These are phyloP conservation scores for Pedetes capensis DNA, from an alignment of 2,113 vertebrate genomes.

Conservation along the genomic window DNA sequence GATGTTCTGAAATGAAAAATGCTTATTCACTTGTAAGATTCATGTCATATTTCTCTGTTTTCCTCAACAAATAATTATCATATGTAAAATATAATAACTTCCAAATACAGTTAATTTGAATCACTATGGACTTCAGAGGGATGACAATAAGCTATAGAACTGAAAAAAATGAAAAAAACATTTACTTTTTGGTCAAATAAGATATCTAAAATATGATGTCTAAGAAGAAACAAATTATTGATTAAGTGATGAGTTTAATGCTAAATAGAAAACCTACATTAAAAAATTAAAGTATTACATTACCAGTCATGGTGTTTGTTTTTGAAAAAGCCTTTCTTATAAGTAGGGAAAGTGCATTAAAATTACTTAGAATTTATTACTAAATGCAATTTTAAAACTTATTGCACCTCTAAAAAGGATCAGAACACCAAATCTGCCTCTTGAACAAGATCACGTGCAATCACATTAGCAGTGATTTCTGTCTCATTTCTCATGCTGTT, in stretches of 20 bases:
- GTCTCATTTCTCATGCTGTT: neutral
- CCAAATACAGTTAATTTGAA: conserved; percentile 17
- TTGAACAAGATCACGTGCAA: neutral
- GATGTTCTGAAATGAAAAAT: conserved; percentile 3
- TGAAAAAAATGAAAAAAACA: conserved; percentile 42
- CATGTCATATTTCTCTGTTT: conserved; percentile 25
- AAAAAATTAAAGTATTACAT: conserved; percentile 13
- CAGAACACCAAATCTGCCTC: neutral
- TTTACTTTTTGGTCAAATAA: conserved; percentile 42
- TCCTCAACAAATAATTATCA: neutral
- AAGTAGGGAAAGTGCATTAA: conserved; percentile 1
- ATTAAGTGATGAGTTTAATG: neutral
- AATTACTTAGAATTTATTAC: conserved; percentile 18
- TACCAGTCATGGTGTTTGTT: conserved; percentile 32
- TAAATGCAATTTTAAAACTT: conserved; percentile 42
- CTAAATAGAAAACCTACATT: conserved; percentile 21
- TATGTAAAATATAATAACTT: conserved; percentile 24
- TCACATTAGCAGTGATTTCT: neutral
- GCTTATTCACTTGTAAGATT: conserved; percentile 1
- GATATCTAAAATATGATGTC: conserved; percentile 17
- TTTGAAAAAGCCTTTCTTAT: conserved; percentile 21
- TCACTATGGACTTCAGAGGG: neutral
- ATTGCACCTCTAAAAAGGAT: neutral
- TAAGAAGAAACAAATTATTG: neutral
- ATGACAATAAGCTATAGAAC: neutral